A percentile compares a stretch with the other conserved stretches of the same genome.
phyloP scores from a whole-genome alignment of 2,888 invertebrate genomes.

The Buathra laborator region DNA sequence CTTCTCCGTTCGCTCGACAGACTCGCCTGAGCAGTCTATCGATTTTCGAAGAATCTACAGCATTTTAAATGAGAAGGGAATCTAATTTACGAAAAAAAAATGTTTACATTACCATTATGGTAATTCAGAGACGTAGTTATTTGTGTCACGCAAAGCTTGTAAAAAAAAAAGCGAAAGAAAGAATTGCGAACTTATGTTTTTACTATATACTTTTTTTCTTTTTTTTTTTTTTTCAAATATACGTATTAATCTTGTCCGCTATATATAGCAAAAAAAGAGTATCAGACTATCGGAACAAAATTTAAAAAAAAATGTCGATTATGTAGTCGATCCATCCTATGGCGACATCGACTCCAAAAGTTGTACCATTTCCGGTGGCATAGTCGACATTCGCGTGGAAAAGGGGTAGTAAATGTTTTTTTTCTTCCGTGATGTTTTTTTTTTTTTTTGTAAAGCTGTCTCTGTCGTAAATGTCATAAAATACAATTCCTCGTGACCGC shows the following conservation, averaged over 20 bases:
- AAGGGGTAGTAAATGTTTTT: too few relatives aligned
- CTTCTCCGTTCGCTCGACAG: slow-evolving; percentile 11
- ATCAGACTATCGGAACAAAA: background rate
- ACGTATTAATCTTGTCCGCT: background rate
- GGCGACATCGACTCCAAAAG: too few relatives aligned
- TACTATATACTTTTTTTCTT: too few relatives aligned
- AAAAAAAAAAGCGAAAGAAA: background rate
- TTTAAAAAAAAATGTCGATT: background rate
- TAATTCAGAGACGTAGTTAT: background rate
- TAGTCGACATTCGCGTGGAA: too few relatives aligned
- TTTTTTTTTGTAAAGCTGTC: too few relatives aligned
- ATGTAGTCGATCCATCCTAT: too few relatives aligned
- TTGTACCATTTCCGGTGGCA: too few relatives aligned
- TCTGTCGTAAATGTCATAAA: slow-evolving; percentile 32
- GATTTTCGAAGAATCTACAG: background rate
- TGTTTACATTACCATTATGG: background rate
- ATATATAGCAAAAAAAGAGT: too few relatives aligned
- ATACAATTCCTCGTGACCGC: slow-evolving; percentile 55
- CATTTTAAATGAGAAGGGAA: background rate
- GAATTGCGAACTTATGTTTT: too few relatives aligned
- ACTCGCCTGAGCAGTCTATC: slow-evolving; percentile 17
- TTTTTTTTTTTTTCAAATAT: background rate
- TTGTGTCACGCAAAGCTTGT: background rate
- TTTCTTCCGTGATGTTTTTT: too few relatives aligned
- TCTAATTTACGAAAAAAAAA: background rate